phyloP scores from a whole-genome alignment of 2,888 invertebrate genomes.

The Tetropium fuscum region DNA sequence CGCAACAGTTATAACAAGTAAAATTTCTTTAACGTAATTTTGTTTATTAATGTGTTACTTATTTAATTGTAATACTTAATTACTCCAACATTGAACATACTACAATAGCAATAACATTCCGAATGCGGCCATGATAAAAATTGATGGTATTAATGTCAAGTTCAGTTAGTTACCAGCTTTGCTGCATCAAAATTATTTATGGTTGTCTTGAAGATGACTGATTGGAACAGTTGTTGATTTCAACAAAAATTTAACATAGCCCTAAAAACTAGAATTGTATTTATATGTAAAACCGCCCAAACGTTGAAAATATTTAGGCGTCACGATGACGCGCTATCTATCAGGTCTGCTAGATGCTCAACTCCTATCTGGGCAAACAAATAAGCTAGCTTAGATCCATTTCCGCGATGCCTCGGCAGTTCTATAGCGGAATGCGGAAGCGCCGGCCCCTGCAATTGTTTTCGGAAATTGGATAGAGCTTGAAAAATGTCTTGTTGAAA shows the following conservation, averaged over 20 bases:
- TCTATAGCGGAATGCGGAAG: constrained; percentile 41
- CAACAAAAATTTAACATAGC: too few species aligned
- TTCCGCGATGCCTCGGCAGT: constrained; percentile 47
- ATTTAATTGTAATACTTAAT: too few species aligned
- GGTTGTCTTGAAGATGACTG: constrained; percentile 5
- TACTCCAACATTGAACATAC: too few species aligned
- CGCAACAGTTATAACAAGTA: too few species aligned
- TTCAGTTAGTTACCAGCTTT: constrained; percentile 26
- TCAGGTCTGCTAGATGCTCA: constrained; percentile 42
- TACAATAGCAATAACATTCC: too few species aligned
- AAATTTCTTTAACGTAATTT: too few species aligned
- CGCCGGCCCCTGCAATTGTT: constrained; percentile 60
- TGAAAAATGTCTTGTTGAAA: constrained; percentile 63
- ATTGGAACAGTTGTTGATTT: too few species aligned
- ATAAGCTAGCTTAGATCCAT: constrained; percentile 56
- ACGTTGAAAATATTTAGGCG: constrained; percentile 50
- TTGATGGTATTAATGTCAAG: constrained; percentile 42
- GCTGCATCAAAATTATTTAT: constrained; percentile 4
- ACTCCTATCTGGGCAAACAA: constrained; percentile 49
- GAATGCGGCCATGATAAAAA: constrained; percentile 36
- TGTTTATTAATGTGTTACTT: too few species aligned
- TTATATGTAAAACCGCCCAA: not conserved
- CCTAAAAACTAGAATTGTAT: too few species aligned
- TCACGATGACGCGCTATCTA: constrained; percentile 53
- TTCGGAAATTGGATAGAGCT: constrained; percentile 68